Evolutionary conservation across 2,113 vertebrate genomes (phyloP), one percentile per base, ranked within the genome.

Genomic region (Paraplagusia blochii): DNA sequence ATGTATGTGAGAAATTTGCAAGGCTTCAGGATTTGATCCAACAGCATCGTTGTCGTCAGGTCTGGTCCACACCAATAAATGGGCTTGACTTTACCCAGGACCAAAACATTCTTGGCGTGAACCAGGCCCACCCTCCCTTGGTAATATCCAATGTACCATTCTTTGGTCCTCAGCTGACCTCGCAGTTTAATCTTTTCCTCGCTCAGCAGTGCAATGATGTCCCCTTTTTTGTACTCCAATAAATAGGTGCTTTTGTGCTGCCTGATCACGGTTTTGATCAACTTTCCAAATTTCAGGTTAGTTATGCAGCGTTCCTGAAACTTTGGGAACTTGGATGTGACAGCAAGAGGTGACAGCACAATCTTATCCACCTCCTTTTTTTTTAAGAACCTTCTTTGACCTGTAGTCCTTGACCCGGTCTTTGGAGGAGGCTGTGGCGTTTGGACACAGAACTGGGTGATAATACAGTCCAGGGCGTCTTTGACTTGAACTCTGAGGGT

Each of bases 1-100:
- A 98, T 96, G 79, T 98, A 99, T 5, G 97, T 98, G 29, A 99
- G 92, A 69, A 96, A 98, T 66, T 97, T 98, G 85, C 95, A 98
- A 4, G 97, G 96, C 55, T 93, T 92, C 39, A 99, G 87, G 29
- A 98, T 94, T 87, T 99, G 95, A 48, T 99, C 96, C 15, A 99
- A 87, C 69, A 99, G 85, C 69, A 87, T 44, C 0, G 90, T 85
- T 6, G 94, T 99, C 0, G 93, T 95, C 14, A 98, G 91, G 56
- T 98, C 94, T 0, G 95, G 94, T 33, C 96, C 95, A 0, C 89
- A 80, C 60, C 94, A 93, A 64, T 91, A 92, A 70, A 91, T 90
- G 38, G 96, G 95, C 53, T 92, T 91, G 12, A 92, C 89, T 60
- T 91, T 93, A 2, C 95, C 95, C 5, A 98, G 88, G 54, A 98